Evolutionary conservation across 2,888 invertebrate genomes (phyloP).

Genomic region (Corbicula japonica): DNA sequence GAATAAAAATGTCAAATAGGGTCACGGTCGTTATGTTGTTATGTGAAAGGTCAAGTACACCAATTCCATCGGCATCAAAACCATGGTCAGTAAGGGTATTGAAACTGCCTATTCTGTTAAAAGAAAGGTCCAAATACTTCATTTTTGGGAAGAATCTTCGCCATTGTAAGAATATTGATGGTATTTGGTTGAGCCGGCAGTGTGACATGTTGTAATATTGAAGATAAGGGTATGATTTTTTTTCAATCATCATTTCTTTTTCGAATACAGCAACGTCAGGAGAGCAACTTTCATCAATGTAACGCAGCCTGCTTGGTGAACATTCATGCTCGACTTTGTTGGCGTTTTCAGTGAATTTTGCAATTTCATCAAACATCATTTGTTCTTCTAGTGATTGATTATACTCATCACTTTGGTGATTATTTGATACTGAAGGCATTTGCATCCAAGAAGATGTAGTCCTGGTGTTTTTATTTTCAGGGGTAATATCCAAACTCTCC

Average conservation of each 20-base stretch:
- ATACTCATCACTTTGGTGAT: background rate
- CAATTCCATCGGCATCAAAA: slow-evolving; percentile 27
- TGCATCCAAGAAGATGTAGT: too few relatives aligned
- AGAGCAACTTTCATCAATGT: slow-evolving; percentile 59
- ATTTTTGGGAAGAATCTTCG: slow-evolving; percentile 63
- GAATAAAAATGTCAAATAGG: slow-evolving; percentile 52
- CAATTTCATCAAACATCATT: slow-evolving; percentile 40
- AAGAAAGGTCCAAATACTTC: slow-evolving; percentile 64
- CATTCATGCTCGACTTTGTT: slow-evolving; percentile 36
- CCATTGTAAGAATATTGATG: slow-evolving; percentile 59
- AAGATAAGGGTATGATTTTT: slow-evolving; percentile 43
- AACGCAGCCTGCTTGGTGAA: slow-evolving; percentile 27
- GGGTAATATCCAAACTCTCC: too few relatives aligned
- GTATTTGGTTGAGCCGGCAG: slow-evolving; percentile 36
- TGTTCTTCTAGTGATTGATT: slow-evolving; percentile 25
- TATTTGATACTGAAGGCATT: background rate
- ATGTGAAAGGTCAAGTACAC: slow-evolving; percentile 66
- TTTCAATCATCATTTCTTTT: slow-evolving; percentile 48
- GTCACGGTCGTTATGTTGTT: slow-evolving; percentile 72
- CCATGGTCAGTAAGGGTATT: slow-evolving; percentile 54
- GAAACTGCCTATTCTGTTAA: slow-evolving; percentile 62
- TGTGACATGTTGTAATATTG: slow-evolving; percentile 62
- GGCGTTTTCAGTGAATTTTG: slow-evolving; percentile 48
- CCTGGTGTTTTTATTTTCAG: too few relatives aligned
- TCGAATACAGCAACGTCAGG: slow-evolving; percentile 33